Conservation (phyloP, 2,113 vertebrate genomes). For the Rostratula benghalensis region DNA sequence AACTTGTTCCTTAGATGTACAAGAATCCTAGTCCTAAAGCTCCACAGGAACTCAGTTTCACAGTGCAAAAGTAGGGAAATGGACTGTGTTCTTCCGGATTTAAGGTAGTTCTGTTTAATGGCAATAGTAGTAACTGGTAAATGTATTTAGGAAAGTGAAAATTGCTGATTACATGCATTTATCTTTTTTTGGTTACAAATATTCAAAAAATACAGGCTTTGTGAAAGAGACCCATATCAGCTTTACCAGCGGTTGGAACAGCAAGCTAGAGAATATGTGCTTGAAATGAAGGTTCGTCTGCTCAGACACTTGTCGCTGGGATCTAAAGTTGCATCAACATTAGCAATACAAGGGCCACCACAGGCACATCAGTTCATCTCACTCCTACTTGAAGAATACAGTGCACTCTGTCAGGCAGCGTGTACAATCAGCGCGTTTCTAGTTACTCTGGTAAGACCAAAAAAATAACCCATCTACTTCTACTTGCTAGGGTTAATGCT, state of each 20-base stretch:
- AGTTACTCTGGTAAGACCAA: slow-evolving; percentile 89
- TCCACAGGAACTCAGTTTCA: not conserved
- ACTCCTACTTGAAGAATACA: slow-evolving; percentile 93
- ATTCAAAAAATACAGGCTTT: slow-evolving; percentile 79
- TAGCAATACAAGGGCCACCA: slow-evolving; percentile 84
- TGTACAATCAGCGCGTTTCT: slow-evolving; percentile 96
- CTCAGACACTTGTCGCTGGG: slow-evolving; percentile 89
- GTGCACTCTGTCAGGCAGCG: slow-evolving; percentile 93
- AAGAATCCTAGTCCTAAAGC: not conserved
- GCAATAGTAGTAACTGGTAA: not conserved
- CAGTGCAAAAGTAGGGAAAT: not conserved
- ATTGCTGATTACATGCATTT: not conserved
- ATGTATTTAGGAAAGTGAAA: not conserved
- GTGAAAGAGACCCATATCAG: slow-evolving; percentile 96
- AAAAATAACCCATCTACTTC: not conserved
- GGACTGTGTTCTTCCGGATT: not conserved
- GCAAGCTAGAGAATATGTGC: slow-evolving; percentile 93
- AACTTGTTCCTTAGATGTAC: not conserved
- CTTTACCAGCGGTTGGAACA: slow-evolving; percentile 95
- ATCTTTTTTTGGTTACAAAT: not conserved
- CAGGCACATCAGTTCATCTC: slow-evolving; percentile 97
- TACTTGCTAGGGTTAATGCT: not conserved
- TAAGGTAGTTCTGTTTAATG: not conserved
- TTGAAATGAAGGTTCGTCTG: slow-evolving; percentile 95
- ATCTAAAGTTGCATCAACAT: slow-evolving; percentile 77